A percentile compares a stretch with the other conserved stretches of the same genome.
Evolutionary conservation across 2,113 vertebrate species (phyloP).

Genomic region (Psophia crepitans): DNA sequence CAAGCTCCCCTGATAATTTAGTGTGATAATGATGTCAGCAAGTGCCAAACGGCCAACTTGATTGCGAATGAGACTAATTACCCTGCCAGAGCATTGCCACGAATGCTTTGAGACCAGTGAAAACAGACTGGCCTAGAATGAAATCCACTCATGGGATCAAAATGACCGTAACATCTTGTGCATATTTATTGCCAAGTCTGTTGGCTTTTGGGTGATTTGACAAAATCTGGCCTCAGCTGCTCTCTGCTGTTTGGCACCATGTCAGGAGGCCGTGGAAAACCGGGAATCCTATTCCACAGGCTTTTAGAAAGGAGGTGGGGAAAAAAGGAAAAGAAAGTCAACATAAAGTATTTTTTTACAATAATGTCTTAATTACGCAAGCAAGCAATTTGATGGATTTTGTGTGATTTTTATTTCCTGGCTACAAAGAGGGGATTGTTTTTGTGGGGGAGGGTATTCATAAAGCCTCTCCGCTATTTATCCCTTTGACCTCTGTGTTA

Average conservation of each 20-base stretch:
- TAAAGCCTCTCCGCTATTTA: not conserved
- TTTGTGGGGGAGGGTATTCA: not conserved
- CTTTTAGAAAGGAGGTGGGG: not conserved
- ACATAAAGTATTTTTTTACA: not conserved
- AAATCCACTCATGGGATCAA: constrained; percentile 20
- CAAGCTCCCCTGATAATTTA: not conserved
- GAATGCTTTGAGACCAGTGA: not conserved
- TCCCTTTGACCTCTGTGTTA: constrained; percentile 12
- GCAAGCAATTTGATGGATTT: not conserved
- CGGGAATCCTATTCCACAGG: not conserved
- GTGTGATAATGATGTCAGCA: not conserved
- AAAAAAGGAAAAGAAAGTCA: not conserved
- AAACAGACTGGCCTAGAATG: not conserved
- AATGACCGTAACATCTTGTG: not conserved
- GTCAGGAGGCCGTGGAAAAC: constrained; percentile 17
- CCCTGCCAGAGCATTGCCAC: not conserved
- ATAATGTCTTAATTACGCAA: not conserved
- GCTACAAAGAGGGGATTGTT: not conserved
- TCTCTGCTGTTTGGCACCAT: constrained; percentile 28
- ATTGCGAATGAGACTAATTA: constrained; percentile 6
- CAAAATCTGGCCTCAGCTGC: constrained; percentile 64
- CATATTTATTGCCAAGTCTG: not conserved
- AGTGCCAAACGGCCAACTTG: not conserved
- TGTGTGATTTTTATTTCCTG: not conserved
- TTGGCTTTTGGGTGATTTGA: constrained; percentile 32